A percentile compares a stretch with the other conserved stretches of the same genome.
Conservation (phyloP, 2,113 vertebrate species). For the Sminthopsis crassicaudata region DNA sequence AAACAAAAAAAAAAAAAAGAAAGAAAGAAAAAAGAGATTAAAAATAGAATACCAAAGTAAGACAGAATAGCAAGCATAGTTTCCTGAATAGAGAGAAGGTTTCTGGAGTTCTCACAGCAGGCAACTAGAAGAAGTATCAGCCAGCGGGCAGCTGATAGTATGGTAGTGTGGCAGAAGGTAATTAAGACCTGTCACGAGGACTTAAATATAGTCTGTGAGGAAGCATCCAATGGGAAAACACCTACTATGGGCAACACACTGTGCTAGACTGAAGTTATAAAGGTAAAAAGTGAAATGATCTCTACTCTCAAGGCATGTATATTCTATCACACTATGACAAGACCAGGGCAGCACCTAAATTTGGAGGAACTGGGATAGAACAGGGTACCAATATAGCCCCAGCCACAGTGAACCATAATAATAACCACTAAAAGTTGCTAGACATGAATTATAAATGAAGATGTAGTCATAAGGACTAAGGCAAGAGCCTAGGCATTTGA, state of each 20-base stretch:
- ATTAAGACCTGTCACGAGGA: not conserved
- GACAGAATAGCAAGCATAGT: not conserved
- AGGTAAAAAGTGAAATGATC: not conserved
- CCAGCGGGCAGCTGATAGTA: not conserved
- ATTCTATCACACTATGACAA: not conserved
- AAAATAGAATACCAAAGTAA: not conserved
- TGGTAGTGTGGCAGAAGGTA: not conserved
- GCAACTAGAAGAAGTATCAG: not conserved
- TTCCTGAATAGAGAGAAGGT: not conserved
- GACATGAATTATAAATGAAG: not conserved
- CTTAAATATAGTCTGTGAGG: not conserved
- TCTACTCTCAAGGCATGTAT: not conserved
- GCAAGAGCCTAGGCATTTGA: not conserved
- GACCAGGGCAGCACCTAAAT: not conserved
- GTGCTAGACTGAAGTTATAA: not conserved
- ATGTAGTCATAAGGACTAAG: not conserved
- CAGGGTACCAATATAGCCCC: not conserved
- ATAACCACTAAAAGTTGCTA: not conserved
- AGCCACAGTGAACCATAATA: not conserved
- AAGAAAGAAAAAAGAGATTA: not conserved
- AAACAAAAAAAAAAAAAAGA: too few relatives aligned
- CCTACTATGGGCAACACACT: not conserved
- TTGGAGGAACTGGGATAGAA: not conserved
- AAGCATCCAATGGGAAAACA: not conserved
- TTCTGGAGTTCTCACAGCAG: not conserved